These are phyloP conservation scores for Leucopsar rothschildi DNA, from an alignment of 2,113 vertebrate genomes.

Conservation along the genomic window DNA sequence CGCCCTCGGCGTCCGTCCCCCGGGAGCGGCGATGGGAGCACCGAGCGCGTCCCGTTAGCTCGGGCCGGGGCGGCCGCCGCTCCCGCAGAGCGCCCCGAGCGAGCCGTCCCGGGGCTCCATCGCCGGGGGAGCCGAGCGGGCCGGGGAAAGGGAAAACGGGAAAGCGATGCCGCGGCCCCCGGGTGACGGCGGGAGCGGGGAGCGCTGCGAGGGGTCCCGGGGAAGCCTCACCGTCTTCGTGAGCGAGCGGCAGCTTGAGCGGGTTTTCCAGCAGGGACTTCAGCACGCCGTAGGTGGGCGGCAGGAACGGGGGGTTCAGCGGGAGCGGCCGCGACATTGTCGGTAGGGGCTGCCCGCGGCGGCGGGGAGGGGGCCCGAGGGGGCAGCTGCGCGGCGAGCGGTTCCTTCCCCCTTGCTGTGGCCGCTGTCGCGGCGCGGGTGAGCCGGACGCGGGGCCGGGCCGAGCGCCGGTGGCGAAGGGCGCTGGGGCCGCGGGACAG, in stretches of 20 bases:
- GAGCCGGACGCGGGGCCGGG: background rate
- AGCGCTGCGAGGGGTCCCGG: background rate
- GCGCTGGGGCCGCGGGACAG: background rate
- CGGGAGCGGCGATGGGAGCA: background rate
- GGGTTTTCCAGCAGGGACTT: constrained; percentile 97
- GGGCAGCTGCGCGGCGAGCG: background rate
- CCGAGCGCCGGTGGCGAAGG: background rate
- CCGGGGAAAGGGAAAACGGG: background rate
- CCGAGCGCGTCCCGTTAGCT: background rate
- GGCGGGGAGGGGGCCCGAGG: background rate
- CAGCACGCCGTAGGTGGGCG: constrained; percentile 93
- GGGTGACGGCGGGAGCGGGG: background rate
- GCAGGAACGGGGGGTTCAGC: constrained; percentile 86
- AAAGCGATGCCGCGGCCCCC: background rate
- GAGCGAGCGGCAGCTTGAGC: constrained; percentile 91
- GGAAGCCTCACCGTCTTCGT: constrained; percentile 86
- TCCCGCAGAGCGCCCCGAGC: background rate
- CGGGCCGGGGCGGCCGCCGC: background rate
- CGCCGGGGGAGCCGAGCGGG: too few species aligned
- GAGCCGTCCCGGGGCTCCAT: background rate
- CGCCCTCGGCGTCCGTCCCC: background rate
- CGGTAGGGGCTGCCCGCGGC: background rate
- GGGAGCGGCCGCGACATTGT: constrained; percentile 90
- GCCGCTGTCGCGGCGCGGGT: background rate
- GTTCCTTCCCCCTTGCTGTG: background rate